Base-by-base conservation (phyloP, 1,140 invertebrate species). In the Sipha flava region DNA sequence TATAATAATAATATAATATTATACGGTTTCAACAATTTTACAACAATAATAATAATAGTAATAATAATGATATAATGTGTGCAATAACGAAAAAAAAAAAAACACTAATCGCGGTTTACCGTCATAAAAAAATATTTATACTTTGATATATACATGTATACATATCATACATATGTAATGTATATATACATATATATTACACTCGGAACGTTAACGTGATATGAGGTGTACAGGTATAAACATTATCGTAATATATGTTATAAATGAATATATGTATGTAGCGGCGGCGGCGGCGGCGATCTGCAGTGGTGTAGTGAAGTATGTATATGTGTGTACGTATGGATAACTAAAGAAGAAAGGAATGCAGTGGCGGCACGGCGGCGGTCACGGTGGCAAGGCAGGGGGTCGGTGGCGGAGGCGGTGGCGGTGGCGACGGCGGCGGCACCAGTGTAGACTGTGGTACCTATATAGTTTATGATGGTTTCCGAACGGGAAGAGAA, bases 221-320 rank as follows among this genome's bases (percentile, higher is more conserved):
- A 77, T 52, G 72, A 57, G 73, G 52, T 29, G 73, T 31, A 77
- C 49, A 77, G 73, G 73, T 77, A 77, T 77, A 77, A 77, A 77
- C 52, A 77, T 59, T 77, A 59, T 77, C 72, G 45, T 75, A 75
- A 77, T 77, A 75, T 75, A 77, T 77, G 73, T 77, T 77, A 77
- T 40, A 75, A n/a, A 26, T n/a, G 37, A 43, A 66, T 66, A 66
- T 43, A 43, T 47, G 62, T 10, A 40, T 10, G 4, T 6, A 4
- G 10, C 37, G 37, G 10, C 37, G 37, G 10, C 37, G 37, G 10
- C 37, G 37, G 10, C 10, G 4, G 10, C 10, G 4, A 40, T 40
- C 10, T 6, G 4, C 10, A 40, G 4, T 6, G 4, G 10, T 40
- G 37, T 40, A 40, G 10, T 6, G 10, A 40, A 6, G 37, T 26